Evolutionary conservation across 2,888 invertebrate genomes (phyloP), one percentile per base, ranked within the genome.

Genomic region (Tetheella fluctuosa): DNA sequence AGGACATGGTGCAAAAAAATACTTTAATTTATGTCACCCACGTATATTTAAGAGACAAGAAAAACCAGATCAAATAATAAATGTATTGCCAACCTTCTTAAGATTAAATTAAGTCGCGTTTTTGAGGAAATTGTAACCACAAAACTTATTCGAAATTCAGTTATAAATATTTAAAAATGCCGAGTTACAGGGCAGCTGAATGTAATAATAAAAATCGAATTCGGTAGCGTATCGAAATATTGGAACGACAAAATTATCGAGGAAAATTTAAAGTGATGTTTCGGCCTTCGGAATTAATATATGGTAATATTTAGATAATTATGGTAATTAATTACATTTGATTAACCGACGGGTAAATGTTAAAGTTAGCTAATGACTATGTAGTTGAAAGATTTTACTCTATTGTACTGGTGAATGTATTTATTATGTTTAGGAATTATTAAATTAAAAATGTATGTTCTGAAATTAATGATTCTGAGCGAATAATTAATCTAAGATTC

Each of bases 201-300:
- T 60, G 65, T 61, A 74, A 63, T 65, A 65, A 59, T 62, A 59
- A 52, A 64, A 30, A 58, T 34, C 25, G 37, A 37, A 56, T 54
- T 37, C 54, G 56, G 54, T 57, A 58, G 59, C 67, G 57, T 69
- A 79, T 71, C 76, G 79, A 80, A 80, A 64, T 64, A 70, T 77
- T 75, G 71, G 67, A 80, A 76, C 76, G 77, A 77, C 69, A 64
- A 73, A 74, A 76, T 71, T 70, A 61, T 72, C 67, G 65, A 67
- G 74, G 59, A 69, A 69, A 62, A 73, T 68, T 61, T 59, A 59
- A 61, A 64, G 75, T 79, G 76, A 80, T 76, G 75, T 76, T 79
- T 80, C 73, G 82, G 80, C 83, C 80, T 83, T 76, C 68, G 68
- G 71, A 76, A 77, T 74, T 64, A 64, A 64, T 67, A 63, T 64